These are phyloP conservation scores for Pseudorasbora parva DNA, from an alignment of 2,113 vertebrate genomes.

Conservation along the genomic window DNA sequence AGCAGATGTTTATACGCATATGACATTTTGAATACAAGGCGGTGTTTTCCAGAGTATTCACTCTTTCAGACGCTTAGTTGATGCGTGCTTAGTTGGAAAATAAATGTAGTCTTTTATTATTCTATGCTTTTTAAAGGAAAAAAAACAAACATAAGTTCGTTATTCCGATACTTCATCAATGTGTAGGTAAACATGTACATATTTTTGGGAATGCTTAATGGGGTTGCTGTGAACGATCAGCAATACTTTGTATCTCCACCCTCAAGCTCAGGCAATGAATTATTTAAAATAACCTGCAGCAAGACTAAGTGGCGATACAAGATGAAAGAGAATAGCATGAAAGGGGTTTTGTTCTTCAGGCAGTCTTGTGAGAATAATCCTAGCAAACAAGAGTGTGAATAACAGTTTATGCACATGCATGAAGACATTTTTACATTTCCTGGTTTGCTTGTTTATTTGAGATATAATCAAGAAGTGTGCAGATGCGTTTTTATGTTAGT, in stretches of 20 bases:
- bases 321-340: conserved; percentile 36
- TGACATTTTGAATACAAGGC: not conserved
- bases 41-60: not conserved
- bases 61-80: not conserved
- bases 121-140: not conserved
- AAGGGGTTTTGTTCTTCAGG: conserved; percentile 41
- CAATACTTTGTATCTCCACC: conserved; percentile 42
- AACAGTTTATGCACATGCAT: not conserved
- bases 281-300: conserved; percentile 55
- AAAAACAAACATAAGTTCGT: not conserved
- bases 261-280: conserved; percentile 56
- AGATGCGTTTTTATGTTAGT: not conserved
- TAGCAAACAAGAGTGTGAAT: conserved; percentile 43
- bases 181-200: not conserved
- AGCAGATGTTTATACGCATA: not conserved
- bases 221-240: conserved; percentile 46
- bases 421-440: not conserved
- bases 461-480: not conserved
- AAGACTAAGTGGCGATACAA: conserved; percentile 49
- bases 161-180: not conserved
- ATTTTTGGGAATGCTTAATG: conserved; percentile 31
- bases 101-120: not conserved
- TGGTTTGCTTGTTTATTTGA: not conserved
- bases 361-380: conserved; percentile 27
- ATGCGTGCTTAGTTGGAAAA: too few species aligned